phyloP scores from a whole-genome alignment of 2,888 invertebrate species.

The Lithophane semibrunnea region DNA sequence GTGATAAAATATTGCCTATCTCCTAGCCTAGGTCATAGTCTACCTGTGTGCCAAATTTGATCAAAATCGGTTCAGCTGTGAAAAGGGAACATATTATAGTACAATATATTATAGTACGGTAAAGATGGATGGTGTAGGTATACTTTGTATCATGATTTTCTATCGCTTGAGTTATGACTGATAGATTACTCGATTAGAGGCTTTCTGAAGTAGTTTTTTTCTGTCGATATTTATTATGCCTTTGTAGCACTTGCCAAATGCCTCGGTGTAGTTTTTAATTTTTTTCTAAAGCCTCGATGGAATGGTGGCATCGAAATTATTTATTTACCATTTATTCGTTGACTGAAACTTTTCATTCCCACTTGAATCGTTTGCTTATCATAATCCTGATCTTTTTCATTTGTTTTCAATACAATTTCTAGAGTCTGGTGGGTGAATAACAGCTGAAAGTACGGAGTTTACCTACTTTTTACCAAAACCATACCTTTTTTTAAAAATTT shows the following conservation, averaged over 20 bases:
- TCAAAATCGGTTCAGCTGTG: background rate
- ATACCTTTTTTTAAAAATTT: background rate
- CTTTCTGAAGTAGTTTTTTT: conserved; percentile 9
- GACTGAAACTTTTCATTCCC: conserved; percentile 18
- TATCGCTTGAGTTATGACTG: conserved; percentile 13
- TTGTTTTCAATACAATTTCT: conserved; percentile 4
- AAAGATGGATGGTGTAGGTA: background rate
- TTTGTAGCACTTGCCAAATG: conserved; percentile 32
- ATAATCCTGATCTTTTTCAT: conserved; percentile 24
- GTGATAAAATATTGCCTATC: background rate
- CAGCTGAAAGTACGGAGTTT: background rate
- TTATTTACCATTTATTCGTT: conserved; percentile 13
- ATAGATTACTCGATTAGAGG: conserved; percentile 31
- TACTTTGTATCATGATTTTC: background rate
- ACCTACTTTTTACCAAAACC: background rate
- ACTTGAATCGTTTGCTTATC: conserved; percentile 19
- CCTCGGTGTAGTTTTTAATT: background rate
- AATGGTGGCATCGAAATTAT: background rate
- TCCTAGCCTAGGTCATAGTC: background rate
- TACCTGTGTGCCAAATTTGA: background rate
- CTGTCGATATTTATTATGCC: background rate
- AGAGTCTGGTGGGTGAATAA: background rate
- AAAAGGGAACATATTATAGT: background rate
- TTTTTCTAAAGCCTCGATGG: background rate
- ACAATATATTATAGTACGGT: background rate